Conservation (phyloP, 2,797 vertebrate species). For the Erpetoichthys calabaricus region DNA sequence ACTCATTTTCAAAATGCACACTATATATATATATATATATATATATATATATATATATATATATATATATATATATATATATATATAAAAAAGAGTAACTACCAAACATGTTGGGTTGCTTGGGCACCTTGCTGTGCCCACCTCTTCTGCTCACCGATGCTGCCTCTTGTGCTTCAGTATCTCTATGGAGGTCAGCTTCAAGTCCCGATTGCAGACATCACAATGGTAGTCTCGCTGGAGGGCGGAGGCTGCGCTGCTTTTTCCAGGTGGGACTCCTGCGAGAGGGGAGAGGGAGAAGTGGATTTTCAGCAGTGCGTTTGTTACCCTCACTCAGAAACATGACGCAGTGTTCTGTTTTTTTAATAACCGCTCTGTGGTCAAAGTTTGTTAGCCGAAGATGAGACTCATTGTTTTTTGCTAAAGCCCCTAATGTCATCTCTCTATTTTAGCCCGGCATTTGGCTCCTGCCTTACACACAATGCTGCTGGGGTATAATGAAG, state of each 20-base stretch:
- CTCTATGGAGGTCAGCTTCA: conserved; percentile 68
- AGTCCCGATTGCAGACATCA: conserved; percentile 52
- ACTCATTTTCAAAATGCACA: too few relatives aligned
- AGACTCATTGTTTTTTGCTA: too few relatives aligned
- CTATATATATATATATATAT: too few relatives aligned
- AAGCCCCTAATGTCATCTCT: too few relatives aligned
- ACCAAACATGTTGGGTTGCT: too few relatives aligned
- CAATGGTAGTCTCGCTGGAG: conserved; percentile 63
- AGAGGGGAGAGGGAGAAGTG: background rate
- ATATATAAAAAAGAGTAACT: too few relatives aligned
- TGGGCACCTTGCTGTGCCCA: background rate
- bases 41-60: too few relatives aligned
- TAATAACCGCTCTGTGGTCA: rapidly evolving
- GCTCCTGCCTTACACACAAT: too few relatives aligned
- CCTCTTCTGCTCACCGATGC: conserved; percentile 33
- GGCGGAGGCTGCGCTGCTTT: conserved; percentile 20
- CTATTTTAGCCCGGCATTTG: too few relatives aligned
- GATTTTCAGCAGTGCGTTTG: conserved; percentile 8
- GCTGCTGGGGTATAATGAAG: too few relatives aligned
- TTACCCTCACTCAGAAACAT: background rate
- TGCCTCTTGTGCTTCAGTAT: conserved; percentile 73
- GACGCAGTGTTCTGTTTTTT: background rate
- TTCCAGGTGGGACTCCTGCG: conserved; percentile 13
- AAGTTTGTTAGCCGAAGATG: too few relatives aligned
- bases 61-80: too few relatives aligned